phyloP scores from a whole-genome alignment of 2,113 vertebrate genomes.

The Carlito syrichta region DNA sequence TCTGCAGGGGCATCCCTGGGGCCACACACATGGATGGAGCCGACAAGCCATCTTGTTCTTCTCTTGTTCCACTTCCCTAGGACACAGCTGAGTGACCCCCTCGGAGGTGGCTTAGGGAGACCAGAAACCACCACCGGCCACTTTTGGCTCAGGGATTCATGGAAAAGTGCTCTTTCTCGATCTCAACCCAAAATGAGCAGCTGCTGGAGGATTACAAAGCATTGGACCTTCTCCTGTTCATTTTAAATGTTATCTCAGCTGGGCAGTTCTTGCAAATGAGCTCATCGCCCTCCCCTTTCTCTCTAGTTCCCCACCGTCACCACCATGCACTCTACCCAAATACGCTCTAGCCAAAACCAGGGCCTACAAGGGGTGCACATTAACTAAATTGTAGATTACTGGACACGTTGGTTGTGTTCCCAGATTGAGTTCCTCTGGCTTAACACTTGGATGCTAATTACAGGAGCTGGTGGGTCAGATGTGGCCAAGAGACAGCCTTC shows the following conservation, averaged over 20 bases:
- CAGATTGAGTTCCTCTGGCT: conserved; percentile 43
- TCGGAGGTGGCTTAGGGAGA: background rate
- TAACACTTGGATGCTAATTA: conserved; percentile 12
- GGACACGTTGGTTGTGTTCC: background rate
- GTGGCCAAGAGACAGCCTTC: background rate
- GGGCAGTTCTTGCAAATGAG: conserved; percentile 65
- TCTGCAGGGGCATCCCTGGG: conserved; percentile 9
- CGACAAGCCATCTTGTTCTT: background rate
- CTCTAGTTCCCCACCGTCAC: background rate
- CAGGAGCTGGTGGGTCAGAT: background rate
- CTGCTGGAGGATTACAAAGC: conserved; percentile 69
- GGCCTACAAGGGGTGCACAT: background rate
- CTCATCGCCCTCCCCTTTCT: background rate
- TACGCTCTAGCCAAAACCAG: background rate
- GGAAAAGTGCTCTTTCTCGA: background rate
- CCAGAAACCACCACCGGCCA: background rate
- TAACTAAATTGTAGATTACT: conserved; percentile 51
- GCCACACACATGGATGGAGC: background rate
- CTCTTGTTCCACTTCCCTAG: background rate
- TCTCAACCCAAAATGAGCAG: conserved; percentile 34
- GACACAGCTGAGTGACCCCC: background rate
- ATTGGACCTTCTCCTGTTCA: conserved; percentile 52
- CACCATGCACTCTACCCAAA: background rate
- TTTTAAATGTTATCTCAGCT: conserved; percentile 62
- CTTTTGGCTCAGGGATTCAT: background rate